Conservation (phyloP, 2,797 vertebrate genomes). For the Myoxocephalus aenaeus region DNA sequence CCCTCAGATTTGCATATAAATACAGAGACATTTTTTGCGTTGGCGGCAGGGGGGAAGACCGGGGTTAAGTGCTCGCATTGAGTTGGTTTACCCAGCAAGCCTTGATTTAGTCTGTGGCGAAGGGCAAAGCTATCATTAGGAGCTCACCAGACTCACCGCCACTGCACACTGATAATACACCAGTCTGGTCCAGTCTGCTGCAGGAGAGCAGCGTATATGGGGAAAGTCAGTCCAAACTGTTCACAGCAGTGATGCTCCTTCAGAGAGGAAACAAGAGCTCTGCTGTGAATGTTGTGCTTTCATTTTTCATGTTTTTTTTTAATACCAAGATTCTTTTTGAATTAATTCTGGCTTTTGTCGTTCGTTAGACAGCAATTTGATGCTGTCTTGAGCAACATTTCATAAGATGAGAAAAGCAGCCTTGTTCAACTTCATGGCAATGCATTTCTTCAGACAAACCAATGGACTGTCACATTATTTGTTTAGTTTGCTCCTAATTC, state of each 20-base stretch:
- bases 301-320: not conserved
- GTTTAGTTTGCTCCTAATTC: not conserved
- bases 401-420: not conserved
- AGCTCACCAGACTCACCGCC: slow-evolving; percentile 72
- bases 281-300: slow-evolving; percentile 7
- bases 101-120: slow-evolving; percentile 79
- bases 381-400: not conserved
- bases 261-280: not conserved
- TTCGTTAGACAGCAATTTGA: not conserved
- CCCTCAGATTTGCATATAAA: slow-evolving; percentile 79
- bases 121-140: slow-evolving; percentile 80
- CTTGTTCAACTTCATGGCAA: not conserved
- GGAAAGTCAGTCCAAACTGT: slow-evolving; percentile 16
- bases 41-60: slow-evolving; percentile 62
- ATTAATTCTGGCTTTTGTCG: not conserved
- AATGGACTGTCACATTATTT: not conserved
- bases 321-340: not conserved
- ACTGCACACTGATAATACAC: slow-evolving; percentile 54
- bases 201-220: slow-evolving; percentile 3
- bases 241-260: slow-evolving; percentile 7
- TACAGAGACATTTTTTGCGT: slow-evolving; percentile 66
- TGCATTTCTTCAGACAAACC: not conserved
- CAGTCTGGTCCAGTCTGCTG: slow-evolving; percentile 40
- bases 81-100: slow-evolving; percentile 77
- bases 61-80: slow-evolving; percentile 79